phyloP scores from a whole-genome alignment of 2,797 vertebrate species.

The Crenichthys baileyi region DNA sequence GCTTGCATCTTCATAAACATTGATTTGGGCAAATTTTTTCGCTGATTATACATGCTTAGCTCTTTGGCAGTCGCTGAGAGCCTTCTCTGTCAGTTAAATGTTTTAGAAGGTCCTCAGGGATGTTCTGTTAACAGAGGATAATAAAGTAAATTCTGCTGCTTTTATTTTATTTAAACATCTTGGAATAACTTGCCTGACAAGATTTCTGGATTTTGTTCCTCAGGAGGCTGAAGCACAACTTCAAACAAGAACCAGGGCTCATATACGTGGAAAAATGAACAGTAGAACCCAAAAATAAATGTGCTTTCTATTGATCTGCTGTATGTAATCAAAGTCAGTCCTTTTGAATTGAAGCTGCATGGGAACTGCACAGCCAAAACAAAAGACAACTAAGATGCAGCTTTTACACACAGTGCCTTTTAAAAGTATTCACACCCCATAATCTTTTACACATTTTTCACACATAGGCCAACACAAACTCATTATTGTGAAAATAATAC shows the following conservation, averaged over 20 bases:
- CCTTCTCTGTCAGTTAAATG: conserved; percentile 46
- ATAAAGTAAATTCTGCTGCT: conserved; percentile 58
- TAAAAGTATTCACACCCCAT: neutral
- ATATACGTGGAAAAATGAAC: conserved; percentile 54
- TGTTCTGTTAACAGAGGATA: conserved; percentile 48
- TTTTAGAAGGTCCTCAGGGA: conserved; percentile 62
- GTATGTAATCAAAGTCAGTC: conserved; percentile 51
- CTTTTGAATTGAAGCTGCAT: conserved; percentile 37
- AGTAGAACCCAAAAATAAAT: conserved; percentile 33
- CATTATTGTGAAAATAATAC: no score
- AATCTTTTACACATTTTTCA: neutral
- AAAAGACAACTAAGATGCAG: conserved; percentile 36
- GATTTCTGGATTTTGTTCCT: conserved; percentile 51
- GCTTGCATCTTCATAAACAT: conserved; percentile 45
- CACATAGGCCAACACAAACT: no score
- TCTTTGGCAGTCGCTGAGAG: conserved; percentile 59
- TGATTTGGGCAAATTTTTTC: conserved; percentile 40
- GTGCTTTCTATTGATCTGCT: conserved; percentile 59
- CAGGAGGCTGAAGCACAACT: conserved; percentile 42
- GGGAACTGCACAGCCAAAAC: conserved; percentile 36
- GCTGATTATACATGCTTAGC: conserved; percentile 40
- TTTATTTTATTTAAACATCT: conserved; percentile 61
- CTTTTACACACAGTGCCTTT: neutral
- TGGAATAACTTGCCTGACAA: conserved; percentile 54
- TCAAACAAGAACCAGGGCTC: conserved; percentile 61